A percentile compares a stretch with the other conserved stretches of the same genome.
Conservation (phyloP, 2,113 vertebrate genomes). For the Brachionichthys hirsutus region DNA sequence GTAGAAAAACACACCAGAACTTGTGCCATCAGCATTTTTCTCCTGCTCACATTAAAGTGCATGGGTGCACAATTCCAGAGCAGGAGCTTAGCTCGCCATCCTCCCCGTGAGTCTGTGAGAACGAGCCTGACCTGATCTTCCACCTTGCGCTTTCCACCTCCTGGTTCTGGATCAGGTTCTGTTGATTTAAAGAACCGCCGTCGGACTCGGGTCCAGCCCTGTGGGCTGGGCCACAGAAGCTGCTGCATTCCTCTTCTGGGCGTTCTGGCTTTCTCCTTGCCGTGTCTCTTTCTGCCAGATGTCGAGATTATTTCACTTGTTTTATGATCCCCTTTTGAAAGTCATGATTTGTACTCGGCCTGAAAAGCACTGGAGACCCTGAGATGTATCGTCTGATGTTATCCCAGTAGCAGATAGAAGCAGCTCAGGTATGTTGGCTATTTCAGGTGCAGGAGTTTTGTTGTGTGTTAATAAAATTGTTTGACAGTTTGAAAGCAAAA, state of each 20-base stretch:
- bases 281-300: constrained; percentile 41
- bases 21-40: constrained; percentile 46
- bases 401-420: not conserved
- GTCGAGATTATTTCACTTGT: constrained; percentile 19
- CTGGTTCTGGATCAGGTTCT: constrained; percentile 65
- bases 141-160: constrained; percentile 43
- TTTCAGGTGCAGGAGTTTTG: not conserved
- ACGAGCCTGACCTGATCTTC: constrained; percentile 45
- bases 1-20: constrained; percentile 47
- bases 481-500: not conserved
- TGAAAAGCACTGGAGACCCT: not conserved
- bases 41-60: constrained; percentile 15
- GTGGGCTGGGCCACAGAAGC: constrained; percentile 63
- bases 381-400: not conserved
- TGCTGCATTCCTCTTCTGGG: constrained; percentile 70
- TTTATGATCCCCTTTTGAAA: constrained; percentile 13
- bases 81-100: constrained; percentile 35
- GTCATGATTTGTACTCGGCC: not conserved
- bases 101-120: constrained; percentile 41
- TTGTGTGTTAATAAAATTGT: not conserved
- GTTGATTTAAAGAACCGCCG: constrained; percentile 65
- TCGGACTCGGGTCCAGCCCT: constrained; percentile 47
- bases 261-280: constrained; percentile 59
- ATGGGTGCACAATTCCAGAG: constrained; percentile 5
- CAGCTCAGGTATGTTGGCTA: no score